These are phyloP conservation scores for Oxyura jamaicensis DNA, from an alignment of 2,113 vertebrate genomes.

Conservation along the genomic window DNA sequence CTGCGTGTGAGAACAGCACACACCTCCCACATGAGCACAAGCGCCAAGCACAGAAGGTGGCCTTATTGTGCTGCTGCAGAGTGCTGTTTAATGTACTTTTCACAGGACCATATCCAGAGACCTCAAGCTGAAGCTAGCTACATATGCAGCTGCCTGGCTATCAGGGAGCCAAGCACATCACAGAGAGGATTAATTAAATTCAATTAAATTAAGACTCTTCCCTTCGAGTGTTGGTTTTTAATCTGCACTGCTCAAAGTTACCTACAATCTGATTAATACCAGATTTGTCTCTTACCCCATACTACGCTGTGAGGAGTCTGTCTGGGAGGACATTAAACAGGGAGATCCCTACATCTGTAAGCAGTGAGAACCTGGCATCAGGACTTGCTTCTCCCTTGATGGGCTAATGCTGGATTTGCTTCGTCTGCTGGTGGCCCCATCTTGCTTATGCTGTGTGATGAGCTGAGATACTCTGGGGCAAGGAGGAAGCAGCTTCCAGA, in stretches of 20 bases:
- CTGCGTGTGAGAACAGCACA: conserved; percentile 59
- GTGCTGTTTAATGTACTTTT: conserved; percentile 8
- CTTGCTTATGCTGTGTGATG: background rate
- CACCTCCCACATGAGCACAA: conserved; percentile 42
- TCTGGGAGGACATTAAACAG: background rate
- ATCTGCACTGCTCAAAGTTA: background rate
- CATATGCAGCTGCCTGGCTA: background rate
- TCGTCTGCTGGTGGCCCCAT: background rate
- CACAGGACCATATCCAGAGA: background rate
- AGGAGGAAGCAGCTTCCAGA: background rate
- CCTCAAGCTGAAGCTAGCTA: background rate
- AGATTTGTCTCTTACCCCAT: background rate
- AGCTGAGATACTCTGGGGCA: background rate
- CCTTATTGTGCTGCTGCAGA: background rate
- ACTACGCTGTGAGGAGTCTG: background rate
- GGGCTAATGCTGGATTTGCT: background rate
- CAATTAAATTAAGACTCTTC: background rate
- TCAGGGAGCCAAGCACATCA: background rate
- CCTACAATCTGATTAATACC: background rate
- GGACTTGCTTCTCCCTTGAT: background rate
- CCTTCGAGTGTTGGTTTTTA: background rate
- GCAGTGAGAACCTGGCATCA: background rate
- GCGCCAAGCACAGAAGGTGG: background rate
- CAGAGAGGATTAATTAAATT: background rate
- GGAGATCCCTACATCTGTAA: background rate